These are phyloP conservation scores for Aphelenchoides avenae DNA, from an alignment of 1,140 invertebrate species.

Conservation along the genomic window DNA sequence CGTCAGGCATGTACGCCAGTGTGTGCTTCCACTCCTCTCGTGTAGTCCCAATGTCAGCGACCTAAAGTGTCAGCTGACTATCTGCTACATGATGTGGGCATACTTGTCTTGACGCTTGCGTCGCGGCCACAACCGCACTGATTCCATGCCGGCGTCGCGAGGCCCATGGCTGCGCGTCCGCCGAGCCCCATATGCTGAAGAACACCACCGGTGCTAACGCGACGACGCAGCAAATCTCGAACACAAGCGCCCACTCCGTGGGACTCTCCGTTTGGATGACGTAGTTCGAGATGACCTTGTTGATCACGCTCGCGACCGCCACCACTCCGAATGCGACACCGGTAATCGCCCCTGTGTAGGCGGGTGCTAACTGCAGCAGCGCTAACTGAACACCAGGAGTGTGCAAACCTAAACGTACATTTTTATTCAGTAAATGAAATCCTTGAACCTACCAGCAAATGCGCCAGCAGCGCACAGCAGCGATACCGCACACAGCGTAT, in stretches of 20 bases:
- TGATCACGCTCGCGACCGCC: conserved; percentile 42
- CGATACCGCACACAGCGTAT: conserved; percentile 31
- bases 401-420: conserved; percentile 42
- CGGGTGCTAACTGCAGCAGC: conserved; percentile 46
- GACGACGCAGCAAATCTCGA: conserved; percentile 44
- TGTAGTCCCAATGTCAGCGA: neutral
- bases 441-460: conserved; percentile 41
- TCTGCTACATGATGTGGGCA: conserved; percentile 2
- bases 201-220: conserved; percentile 47
- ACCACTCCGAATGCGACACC: conserved; percentile 51
- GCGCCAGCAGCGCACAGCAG: conserved; percentile 43
- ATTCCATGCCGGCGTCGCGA: conserved; percentile 16
- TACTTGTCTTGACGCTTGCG: conserved; percentile 19
- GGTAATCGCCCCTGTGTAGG: conserved; percentile 49
- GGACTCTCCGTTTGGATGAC: conserved; percentile 35
- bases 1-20: conserved; percentile 5
- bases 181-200: conserved; percentile 51
- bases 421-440: neutral
- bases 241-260: conserved; percentile 48
- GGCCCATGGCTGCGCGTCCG: conserved; percentile 46
- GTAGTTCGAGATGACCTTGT: conserved; percentile 42
- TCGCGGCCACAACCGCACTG: too few relatives aligned
- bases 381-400: conserved; percentile 53
- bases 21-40: conserved; percentile 11
- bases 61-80: conserved; percentile 2